A percentile compares a stretch with the other conserved stretches of the same genome.
Evolutionary conservation across 2,888 invertebrate species (phyloP).

Genomic region (Rhopalosiphum nymphaeae): DNA sequence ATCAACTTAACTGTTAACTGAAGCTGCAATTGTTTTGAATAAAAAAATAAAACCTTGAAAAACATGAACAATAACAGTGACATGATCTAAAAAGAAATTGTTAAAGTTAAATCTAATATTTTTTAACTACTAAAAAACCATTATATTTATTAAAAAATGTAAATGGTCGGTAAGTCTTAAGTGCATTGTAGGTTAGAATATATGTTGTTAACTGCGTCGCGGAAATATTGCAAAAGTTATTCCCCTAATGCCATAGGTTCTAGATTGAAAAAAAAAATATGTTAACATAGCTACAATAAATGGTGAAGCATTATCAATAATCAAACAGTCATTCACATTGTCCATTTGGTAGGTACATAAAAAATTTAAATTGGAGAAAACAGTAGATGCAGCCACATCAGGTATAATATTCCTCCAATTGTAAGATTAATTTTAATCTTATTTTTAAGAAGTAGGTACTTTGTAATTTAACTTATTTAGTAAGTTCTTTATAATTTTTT

Average conservation of each 20-base stretch:
- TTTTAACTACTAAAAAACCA: constrained; percentile 90
- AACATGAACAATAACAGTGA: constrained; percentile 67
- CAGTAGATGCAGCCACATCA: constrained; percentile 70
- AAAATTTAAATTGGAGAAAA: constrained; percentile 79
- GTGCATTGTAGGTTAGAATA: not conserved
- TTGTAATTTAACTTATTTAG: too few species aligned
- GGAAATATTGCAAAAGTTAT: too few species aligned
- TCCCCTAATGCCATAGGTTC: too few species aligned
- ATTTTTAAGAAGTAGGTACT: not conserved
- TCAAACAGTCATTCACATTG: constrained; percentile 79
- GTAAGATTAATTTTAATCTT: not conserved
- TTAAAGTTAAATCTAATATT: constrained; percentile 82
- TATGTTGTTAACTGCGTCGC: not conserved
- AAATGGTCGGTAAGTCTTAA: constrained; percentile 75
- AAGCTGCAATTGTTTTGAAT: constrained; percentile 81
- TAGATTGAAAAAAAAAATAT: too few species aligned
- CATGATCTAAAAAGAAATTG: not conserved
- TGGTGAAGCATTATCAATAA: constrained; percentile 67
- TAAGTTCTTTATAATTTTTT: too few species aligned
- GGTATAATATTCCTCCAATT: not conserved
- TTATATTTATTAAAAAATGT: constrained; percentile 86
- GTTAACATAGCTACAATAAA: not conserved
- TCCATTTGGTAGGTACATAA: constrained; percentile 82
- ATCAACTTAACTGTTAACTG: constrained; percentile 82
- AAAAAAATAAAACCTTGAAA: constrained; percentile 76